Base-by-base conservation (phyloP, 2,797 vertebrate species). In the Karalla daura region DNA sequence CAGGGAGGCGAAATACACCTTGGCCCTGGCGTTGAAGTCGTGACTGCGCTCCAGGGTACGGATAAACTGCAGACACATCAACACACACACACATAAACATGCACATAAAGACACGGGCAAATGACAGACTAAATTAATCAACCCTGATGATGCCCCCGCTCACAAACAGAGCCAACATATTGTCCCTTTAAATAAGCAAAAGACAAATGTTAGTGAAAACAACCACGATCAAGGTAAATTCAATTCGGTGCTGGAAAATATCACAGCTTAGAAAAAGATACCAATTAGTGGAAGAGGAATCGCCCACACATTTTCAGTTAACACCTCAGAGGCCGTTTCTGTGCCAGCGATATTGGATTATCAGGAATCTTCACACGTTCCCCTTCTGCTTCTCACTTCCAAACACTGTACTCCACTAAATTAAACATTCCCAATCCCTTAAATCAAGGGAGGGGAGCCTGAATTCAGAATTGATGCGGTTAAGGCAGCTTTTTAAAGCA, bases 1-100 rank as follows among this genome's bases (percentile, higher is more conserved):
- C 83, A 99, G 89, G 9, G 97, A 98, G 0, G 97, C 97, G 25
- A 98, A 97, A 85, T 99, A 98, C 23, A 96, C 96, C 89, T 96
- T 98, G 61, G 96, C 95, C 39, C 98, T 90, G 47, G 97, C 97
- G 2, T 97, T 98, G 89, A 99, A 99, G 86, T 98, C 97, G 7
- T 94, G 92, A 83, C 96, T 96, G 78, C 81, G 94, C 93, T 99
- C 97, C 85, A 98, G 91, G 0, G 98, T 98, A 55, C 95, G 96
- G 86, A 99, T 98, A 85, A 99, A 98, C 98, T 99, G 36, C 32
- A 72, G 28, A 69, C 53, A 56, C 24, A 72, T 2, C 5, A 37
- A 12, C 32, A 44, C 41, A 62, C 15, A 61, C 65, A 58, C 2
- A 30, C 72, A 58, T 2, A 30, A 6, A 7, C 27, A 45, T 27